Evolutionary conservation across 2,797 vertebrate species (phyloP).

Genomic region (Sebastiscus albofasciatus): DNA sequence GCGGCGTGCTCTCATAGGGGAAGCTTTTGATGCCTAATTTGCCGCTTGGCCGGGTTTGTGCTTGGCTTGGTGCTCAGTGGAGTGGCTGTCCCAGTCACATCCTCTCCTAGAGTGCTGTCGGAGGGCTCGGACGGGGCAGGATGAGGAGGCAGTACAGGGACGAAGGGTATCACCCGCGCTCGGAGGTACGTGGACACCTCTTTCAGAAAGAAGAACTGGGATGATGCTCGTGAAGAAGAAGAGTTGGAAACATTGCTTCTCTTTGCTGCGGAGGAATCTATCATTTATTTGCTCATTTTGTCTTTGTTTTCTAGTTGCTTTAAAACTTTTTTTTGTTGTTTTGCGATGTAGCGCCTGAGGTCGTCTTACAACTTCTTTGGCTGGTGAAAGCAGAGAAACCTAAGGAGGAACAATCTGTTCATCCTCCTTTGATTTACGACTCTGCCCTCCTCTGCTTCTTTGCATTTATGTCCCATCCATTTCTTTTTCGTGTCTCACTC

Average conservation of each 20-base stretch:
- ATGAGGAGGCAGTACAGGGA: conserved; percentile 80
- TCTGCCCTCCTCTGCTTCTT: conserved; percentile 1
- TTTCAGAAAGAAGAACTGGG: background rate
- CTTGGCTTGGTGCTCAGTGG: conserved; percentile 72
- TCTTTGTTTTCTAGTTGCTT: background rate
- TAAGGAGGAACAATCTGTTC: background rate
- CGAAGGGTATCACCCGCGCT: conserved; percentile 63
- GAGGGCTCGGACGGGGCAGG: conserved; percentile 52
- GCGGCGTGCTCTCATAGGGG: conserved; percentile 62
- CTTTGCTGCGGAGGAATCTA: background rate
- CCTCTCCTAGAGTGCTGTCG: conserved; percentile 43
- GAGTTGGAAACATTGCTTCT: background rate
- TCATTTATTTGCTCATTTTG: background rate
- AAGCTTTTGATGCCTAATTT: conserved; percentile 82
- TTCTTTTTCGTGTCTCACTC: background rate
- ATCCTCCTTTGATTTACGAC: background rate
- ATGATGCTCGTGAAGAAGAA: background rate
- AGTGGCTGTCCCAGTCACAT: conserved; percentile 72
- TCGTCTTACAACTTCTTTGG: conserved; percentile 4
- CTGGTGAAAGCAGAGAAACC: background rate
- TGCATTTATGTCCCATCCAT: background rate
- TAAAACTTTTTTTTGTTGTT: conserved; percentile 1
- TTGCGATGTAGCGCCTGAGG: background rate
- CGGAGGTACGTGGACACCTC: conserved; percentile 68
- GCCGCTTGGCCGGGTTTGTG: conserved; percentile 72